A percentile compares a stretch with the other conserved stretches of the same genome.
These are phyloP conservation scores for Choreutis nemorana DNA, from an alignment of 2,888 invertebrate genomes.

Conservation along the genomic window DNA sequence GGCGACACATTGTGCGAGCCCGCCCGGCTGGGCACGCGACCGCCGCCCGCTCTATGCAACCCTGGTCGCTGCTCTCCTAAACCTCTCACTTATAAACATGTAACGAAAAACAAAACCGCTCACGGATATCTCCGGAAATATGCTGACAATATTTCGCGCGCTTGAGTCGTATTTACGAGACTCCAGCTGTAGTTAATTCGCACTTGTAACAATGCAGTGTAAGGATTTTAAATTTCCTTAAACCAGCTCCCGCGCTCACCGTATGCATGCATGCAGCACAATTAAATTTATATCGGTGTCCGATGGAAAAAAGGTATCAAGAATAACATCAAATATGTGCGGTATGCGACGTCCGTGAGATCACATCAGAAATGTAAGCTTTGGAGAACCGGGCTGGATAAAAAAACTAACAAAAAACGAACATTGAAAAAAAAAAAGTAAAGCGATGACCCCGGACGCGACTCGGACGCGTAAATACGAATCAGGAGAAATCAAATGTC, in stretches of 20 bases:
- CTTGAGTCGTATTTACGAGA: constrained; percentile 12
- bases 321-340: constrained; percentile 57
- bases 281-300: constrained; percentile 43
- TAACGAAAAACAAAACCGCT: constrained; percentile 13
- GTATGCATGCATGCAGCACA: constrained; percentile 22
- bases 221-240: constrained; percentile 5
- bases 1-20: constrained; percentile 38
- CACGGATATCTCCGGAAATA: constrained; percentile 9
- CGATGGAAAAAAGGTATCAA: constrained; percentile 29
- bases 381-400: constrained; percentile 41
- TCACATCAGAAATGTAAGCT: constrained; percentile 62
- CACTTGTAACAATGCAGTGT: constrained; percentile 17
- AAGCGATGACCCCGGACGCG: constrained; percentile 36
- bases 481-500: constrained; percentile 61
- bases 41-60: constrained; percentile 17
- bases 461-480: constrained; percentile 55
- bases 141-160: not conserved
- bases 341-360: constrained; percentile 57
- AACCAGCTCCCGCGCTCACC: constrained; percentile 24
- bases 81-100: constrained; percentile 4
- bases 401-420: constrained; percentile 28
- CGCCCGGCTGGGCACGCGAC: constrained; percentile 24
- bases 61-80: constrained; percentile 12
- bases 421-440: constrained; percentile 20
- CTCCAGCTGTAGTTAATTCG: constrained; percentile 28